phyloP scores from a whole-genome alignment of 1,140 invertebrate species.

The Lasioglossum albipes region DNA sequence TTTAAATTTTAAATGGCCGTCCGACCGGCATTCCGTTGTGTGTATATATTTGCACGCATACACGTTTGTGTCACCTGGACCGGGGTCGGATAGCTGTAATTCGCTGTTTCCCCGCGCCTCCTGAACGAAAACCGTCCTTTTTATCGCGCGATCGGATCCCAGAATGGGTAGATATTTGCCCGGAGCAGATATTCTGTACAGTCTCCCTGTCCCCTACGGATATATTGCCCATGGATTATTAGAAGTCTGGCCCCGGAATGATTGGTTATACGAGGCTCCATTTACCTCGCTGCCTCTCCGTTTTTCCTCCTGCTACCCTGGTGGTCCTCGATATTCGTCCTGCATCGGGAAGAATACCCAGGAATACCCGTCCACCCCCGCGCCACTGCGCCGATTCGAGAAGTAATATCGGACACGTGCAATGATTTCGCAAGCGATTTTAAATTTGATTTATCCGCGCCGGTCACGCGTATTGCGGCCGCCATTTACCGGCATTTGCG shows the following conservation, averaged over 20 bases:
- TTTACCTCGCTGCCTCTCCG: not conserved
- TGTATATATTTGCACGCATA: slow-evolving; percentile 19
- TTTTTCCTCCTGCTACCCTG: not conserved
- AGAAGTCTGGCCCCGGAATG: slow-evolving; percentile 29
- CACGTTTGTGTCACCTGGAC: slow-evolving; percentile 1
- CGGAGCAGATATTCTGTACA: slow-evolving; percentile 8
- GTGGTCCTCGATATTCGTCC: slow-evolving; percentile 9
- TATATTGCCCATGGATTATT: slow-evolving; percentile 43
- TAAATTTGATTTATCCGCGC: slow-evolving; percentile 26
- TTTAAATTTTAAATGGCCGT: slow-evolving; percentile 68
- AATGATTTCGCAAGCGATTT: slow-evolving; percentile 25
- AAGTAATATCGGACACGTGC: slow-evolving; percentile 10
- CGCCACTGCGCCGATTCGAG: not conserved
- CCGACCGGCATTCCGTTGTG: slow-evolving; percentile 30
- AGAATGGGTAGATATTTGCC: slow-evolving; percentile 37
- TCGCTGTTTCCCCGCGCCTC: slow-evolving; percentile 50
- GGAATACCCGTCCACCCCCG: not conserved
- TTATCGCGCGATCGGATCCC: slow-evolving; percentile 49
- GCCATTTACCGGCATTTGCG: not conserved
- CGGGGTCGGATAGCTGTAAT: slow-evolving; percentile 67
- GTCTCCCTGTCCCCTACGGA: slow-evolving; percentile 12
- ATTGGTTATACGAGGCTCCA: slow-evolving; percentile 29
- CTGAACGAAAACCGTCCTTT: slow-evolving; percentile 45
- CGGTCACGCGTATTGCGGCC: not conserved
- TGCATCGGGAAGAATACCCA: slow-evolving; percentile 17